These are phyloP conservation scores for Drosophila ercepeae DNA, from an alignment of 1,140 invertebrate species.

Conservation along the genomic window DNA sequence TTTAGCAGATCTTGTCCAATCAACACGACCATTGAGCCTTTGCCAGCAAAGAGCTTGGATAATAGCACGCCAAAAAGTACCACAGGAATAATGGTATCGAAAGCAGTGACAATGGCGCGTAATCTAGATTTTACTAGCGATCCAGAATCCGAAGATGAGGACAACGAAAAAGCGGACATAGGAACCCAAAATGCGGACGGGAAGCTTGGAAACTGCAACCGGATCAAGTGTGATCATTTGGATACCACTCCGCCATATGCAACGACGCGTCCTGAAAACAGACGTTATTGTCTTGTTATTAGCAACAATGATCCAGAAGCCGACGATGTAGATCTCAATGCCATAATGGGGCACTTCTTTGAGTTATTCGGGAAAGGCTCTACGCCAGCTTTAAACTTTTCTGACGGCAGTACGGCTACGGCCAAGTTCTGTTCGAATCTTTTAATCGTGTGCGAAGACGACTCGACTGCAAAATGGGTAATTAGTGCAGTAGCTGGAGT, in stretches of 20 bases:
- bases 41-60: not conserved
- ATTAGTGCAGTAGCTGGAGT: not conserved
- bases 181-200: no score
- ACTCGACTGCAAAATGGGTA: conserved; percentile 42
- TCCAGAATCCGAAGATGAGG: not conserved
- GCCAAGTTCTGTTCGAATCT: conserved; percentile 8
- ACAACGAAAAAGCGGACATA: not conserved
- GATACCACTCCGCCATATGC: conserved; percentile 8
- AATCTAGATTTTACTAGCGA: not conserved
- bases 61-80: not conserved
- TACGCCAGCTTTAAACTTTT: conserved; percentile 18
- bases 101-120: not conserved
- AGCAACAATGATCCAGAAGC: conserved; percentile 1
- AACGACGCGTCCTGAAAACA: conserved; percentile 26
- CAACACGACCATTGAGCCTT: not conserved
- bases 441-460: conserved; percentile 36
- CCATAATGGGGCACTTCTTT: conserved; percentile 31
- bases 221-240: not conserved
- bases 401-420: conserved; percentile 13
- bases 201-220: not conserved
- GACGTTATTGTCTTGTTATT: conserved; percentile 30
- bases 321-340: not conserved
- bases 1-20: not conserved
- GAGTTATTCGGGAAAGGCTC: conserved; percentile 1
- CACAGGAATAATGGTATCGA: not conserved